A percentile compares a stretch with the other conserved stretches of the same genome.
Conservation (phyloP, 2,797 vertebrate species). For the Sphenopsis melanotis region DNA sequence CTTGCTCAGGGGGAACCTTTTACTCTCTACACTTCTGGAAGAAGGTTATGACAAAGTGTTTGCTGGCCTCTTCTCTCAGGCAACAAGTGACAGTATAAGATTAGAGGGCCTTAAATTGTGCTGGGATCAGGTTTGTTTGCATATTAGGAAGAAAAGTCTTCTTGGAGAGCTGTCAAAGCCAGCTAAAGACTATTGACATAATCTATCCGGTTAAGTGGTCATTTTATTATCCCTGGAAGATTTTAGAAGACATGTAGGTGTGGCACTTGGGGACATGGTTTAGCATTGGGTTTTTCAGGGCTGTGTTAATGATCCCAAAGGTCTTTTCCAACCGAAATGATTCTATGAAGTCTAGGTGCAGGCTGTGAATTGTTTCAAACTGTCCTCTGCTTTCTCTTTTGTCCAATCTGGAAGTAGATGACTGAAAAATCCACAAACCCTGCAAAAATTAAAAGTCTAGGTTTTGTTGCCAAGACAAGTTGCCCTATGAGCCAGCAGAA, state of each 20-base stretch:
- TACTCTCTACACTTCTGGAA: too few relatives aligned
- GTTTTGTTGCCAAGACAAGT: neutral
- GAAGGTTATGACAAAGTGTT: neutral
- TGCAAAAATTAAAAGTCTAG: neutral
- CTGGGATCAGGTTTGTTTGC: neutral
- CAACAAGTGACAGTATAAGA: neutral
- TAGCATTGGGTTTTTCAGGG: neutral
- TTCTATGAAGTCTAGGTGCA: neutral
- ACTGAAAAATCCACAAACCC: neutral
- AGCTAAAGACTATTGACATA: neutral
- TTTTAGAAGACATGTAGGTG: neutral
- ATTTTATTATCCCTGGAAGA: neutral
- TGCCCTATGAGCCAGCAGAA: neutral
- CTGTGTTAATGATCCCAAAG: neutral
- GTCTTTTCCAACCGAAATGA: neutral
- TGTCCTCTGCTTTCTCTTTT: neutral
- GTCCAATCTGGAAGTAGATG: neutral
- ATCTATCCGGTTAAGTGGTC: neutral
- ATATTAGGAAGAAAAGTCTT: neutral
- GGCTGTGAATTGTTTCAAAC: neutral
- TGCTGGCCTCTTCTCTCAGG: neutral
- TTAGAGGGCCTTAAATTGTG: neutral
- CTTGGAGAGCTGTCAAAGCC: neutral
- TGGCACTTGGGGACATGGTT: neutral
- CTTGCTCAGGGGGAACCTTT: neutral